Conservation (phyloP, 2,888 invertebrate species). For the Acleris sparsana region DNA sequence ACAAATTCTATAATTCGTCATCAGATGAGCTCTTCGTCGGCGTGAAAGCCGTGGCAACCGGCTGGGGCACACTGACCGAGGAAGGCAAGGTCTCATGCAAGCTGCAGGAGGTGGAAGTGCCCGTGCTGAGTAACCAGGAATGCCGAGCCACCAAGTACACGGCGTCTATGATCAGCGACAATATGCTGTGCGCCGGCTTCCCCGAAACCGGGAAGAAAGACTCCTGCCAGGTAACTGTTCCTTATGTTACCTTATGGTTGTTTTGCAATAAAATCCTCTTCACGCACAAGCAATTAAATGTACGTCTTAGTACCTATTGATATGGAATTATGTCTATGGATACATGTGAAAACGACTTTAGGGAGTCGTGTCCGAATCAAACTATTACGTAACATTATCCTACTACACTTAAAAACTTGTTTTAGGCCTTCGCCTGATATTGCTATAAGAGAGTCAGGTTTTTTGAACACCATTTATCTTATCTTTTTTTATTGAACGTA, state of each 20-base stretch:
- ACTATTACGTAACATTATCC: too few species aligned
- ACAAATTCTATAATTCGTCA: background rate
- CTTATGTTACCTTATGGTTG: too few species aligned
- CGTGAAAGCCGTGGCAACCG: constrained; percentile 88
- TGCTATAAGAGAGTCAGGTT: background rate
- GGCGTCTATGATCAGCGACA: constrained; percentile 92
- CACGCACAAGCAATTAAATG: too few species aligned
- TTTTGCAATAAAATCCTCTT: background rate
- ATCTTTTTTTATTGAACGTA: constrained; percentile 18
- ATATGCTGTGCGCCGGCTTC: constrained; percentile 94
- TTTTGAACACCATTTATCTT: background rate
- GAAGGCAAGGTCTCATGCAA: constrained; percentile 92
- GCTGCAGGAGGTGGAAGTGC: constrained; percentile 92
- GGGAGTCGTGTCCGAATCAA: too few species aligned
- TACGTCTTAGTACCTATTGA: too few species aligned
- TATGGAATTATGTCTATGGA: too few species aligned
- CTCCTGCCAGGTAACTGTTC: constrained; percentile 93
- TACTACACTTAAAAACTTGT: background rate
- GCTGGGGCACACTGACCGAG: constrained; percentile 94
- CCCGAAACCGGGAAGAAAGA: constrained; percentile 88
- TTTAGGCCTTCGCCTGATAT: too few species aligned
- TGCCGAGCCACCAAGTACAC: constrained; percentile 91
- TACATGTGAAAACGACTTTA: too few species aligned
- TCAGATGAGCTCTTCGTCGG: constrained; percentile 88
- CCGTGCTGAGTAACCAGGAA: constrained; percentile 87